phyloP scores from a whole-genome alignment of 2,888 invertebrate species.

The Orthosia cruda region DNA sequence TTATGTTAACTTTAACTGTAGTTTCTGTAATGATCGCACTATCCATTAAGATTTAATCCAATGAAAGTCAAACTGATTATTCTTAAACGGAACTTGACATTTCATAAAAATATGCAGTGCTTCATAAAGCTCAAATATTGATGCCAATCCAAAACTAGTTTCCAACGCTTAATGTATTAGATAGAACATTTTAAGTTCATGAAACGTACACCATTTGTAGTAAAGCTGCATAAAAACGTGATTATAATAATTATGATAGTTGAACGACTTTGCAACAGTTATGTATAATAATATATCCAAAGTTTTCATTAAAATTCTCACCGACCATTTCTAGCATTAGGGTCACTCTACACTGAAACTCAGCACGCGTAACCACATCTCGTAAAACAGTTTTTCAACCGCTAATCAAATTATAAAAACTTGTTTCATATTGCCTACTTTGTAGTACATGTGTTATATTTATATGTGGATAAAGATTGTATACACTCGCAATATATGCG shows the following conservation, averaged over 20 bases:
- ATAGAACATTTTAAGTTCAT: neutral
- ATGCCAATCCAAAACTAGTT: neutral
- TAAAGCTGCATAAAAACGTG: constrained; percentile 47
- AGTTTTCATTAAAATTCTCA: constrained; percentile 3
- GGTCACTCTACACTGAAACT: constrained; percentile 48
- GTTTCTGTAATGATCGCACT: neutral
- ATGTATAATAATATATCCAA: neutral
- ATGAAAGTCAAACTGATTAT: neutral
- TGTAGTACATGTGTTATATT: constrained; percentile 27
- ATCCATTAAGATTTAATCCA: neutral
- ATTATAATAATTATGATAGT: constrained; percentile 60
- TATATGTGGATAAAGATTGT: constrained; percentile 19
- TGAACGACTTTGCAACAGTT: constrained; percentile 70
- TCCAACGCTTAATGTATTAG: neutral
- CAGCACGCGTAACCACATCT: constrained; percentile 52
- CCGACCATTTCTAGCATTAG: constrained; percentile 25
- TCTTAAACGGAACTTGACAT: neutral
- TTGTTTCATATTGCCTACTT: constrained; percentile 33
- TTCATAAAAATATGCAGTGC: neutral
- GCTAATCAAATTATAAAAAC: constrained; percentile 47
- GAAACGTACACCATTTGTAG: constrained; percentile 40
- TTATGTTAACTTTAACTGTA: neutral
- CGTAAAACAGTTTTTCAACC: constrained; percentile 52
- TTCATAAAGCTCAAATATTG: neutral
- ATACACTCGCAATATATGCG: constrained; percentile 12